phyloP scores from a whole-genome alignment of 2,888 invertebrate genomes.

The Oeneis ivallda region DNA sequence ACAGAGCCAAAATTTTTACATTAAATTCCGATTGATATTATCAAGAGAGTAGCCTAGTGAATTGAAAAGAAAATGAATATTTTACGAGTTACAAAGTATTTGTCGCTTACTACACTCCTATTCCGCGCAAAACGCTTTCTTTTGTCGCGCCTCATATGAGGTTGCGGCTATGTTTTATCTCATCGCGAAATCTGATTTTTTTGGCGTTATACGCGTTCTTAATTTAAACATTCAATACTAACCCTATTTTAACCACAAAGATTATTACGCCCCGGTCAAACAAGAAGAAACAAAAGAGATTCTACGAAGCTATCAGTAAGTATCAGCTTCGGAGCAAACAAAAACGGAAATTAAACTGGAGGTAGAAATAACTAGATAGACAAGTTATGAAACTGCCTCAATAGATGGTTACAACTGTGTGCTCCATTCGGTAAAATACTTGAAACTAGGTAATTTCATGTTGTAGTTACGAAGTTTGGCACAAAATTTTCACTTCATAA shows the following conservation, averaged over 20 bases:
- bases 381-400: constrained; percentile 15
- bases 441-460: constrained; percentile 32
- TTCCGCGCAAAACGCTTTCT: too few relatives aligned
- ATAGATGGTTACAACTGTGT: constrained; percentile 20
- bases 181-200: too few relatives aligned
- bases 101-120: too few relatives aligned
- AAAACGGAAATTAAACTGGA: constrained; percentile 3
- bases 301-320: neutral
- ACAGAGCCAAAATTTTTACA: too few relatives aligned
- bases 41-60: too few relatives aligned
- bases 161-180: too few relatives aligned
- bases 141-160: too few relatives aligned
- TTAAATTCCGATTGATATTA: too few relatives aligned
- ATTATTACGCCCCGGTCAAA: neutral
- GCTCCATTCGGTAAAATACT: constrained; percentile 22
- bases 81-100: too few relatives aligned
- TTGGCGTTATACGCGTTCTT: too few relatives aligned
- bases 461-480: constrained; percentile 32
- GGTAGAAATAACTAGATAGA: constrained; percentile 4
- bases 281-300: neutral
- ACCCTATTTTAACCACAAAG: neutral
- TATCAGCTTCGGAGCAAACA: neutral
- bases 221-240: neutral
- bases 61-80: too few relatives aligned
- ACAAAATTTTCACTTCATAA: constrained; percentile 24